Conservation (phyloP, 1,140 invertebrate genomes). For the Drosophila athabasca region DNA sequence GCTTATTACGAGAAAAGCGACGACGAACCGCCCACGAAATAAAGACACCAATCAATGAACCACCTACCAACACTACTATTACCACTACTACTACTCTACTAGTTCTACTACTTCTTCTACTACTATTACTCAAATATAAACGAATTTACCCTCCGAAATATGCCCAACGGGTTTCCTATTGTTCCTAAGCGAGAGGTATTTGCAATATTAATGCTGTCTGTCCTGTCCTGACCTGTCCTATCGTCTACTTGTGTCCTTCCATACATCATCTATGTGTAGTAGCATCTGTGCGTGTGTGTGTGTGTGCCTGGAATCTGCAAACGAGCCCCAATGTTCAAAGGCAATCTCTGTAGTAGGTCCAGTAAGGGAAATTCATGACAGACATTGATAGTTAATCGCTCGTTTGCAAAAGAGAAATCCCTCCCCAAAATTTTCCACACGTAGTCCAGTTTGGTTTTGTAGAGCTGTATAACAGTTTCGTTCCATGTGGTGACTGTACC, state of each 20-base stretch:
- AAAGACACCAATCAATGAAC: slow-evolving; percentile 27
- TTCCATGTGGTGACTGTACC: slow-evolving; percentile 29
- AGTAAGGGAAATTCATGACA: neutral
- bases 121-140: slow-evolving; percentile 22
- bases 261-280: too few species aligned
- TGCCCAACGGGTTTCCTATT: slow-evolving; percentile 28
- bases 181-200: slow-evolving; percentile 57
- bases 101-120: slow-evolving; percentile 21
- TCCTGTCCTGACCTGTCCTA: neutral
- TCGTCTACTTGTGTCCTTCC: slow-evolving; percentile 1
- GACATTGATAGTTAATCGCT: slow-evolving; percentile 10
- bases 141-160: slow-evolving; percentile 24
- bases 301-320: slow-evolving; percentile 37
- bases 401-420: slow-evolving; percentile 5
- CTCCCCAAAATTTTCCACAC: slow-evolving; percentile 5
- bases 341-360: slow-evolving; percentile 65
- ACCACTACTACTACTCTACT: slow-evolving; percentile 1
- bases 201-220: slow-evolving; percentile 29
- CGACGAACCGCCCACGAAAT: slow-evolving; percentile 72
- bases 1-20: slow-evolving; percentile 80
- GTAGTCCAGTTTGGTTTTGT: slow-evolving; percentile 15
- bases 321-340: slow-evolving; percentile 39
- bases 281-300: slow-evolving; percentile 17
- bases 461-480: slow-evolving; percentile 28
- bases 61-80: slow-evolving; percentile 29